A percentile compares a stretch with the other conserved stretches of the same genome.
Conservation (phyloP, 2,113 vertebrate species). For the Chionomys nivalis region DNA sequence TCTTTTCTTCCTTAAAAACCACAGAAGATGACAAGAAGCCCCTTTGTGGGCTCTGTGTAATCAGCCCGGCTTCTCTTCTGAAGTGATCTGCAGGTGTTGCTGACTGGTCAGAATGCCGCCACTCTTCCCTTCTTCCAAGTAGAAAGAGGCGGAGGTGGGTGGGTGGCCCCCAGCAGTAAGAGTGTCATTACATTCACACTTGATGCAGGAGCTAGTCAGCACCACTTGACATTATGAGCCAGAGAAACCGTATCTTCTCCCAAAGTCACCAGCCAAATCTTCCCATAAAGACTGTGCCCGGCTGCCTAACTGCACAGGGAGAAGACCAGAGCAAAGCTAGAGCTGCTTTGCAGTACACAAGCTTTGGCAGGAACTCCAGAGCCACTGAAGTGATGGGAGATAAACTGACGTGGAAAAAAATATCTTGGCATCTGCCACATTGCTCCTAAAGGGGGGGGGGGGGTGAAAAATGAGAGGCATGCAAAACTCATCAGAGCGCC, state of each 20-base stretch:
- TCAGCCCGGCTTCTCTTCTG: not conserved
- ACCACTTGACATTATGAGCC: not conserved
- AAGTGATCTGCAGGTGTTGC: not conserved
- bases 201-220: not conserved
- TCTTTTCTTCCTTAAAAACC: constrained; percentile 12
- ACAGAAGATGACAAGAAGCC: not conserved
- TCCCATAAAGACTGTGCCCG: not conserved
- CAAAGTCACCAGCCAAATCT: not conserved
- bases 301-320: not conserved
- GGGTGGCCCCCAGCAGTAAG: not conserved
- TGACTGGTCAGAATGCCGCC: not conserved
- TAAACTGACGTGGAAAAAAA: not conserved
- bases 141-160: not conserved
- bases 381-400: not conserved
- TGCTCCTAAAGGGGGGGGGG: not conserved
- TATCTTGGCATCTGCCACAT: not conserved
- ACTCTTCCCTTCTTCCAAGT: not conserved
- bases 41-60: not conserved
- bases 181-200: not conserved
- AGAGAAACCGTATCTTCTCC: not conserved
- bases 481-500: not conserved
- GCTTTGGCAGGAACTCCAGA: constrained; percentile 8
- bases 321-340: not conserved
- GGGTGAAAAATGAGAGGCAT: not conserved
- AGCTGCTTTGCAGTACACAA: not conserved